A percentile compares a stretch with the other conserved stretches of the same genome.
Conservation (phyloP, 1,140 invertebrate species). For the Leptinotarsa texana region DNA sequence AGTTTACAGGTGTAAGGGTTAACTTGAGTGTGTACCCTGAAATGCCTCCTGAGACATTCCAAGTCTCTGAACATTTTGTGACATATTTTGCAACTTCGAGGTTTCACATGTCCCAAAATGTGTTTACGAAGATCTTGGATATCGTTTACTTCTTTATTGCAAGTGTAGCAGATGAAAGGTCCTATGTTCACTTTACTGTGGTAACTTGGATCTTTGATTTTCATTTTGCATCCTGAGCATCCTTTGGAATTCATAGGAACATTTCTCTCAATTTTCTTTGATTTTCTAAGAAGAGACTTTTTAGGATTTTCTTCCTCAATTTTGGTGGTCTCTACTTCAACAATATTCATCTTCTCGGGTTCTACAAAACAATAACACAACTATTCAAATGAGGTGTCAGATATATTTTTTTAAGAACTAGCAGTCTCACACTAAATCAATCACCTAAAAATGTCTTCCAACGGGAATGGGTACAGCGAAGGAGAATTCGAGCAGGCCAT, state of each 20-base stretch:
- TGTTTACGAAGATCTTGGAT: conserved; percentile 15
- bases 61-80: conserved; percentile 15
- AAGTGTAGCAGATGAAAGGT: conserved; percentile 13
- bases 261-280: neutral
- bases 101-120: neutral
- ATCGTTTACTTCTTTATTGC: conserved; percentile 10
- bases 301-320: neutral
- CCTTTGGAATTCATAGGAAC: neutral
- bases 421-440: too few species aligned
- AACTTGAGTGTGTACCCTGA: conserved; percentile 9
- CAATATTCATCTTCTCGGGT: neutral
- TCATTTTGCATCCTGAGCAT: conserved; percentile 11
- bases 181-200: conserved; percentile 15
- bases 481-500: too few species aligned
- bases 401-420: neutral
- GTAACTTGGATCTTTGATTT: conserved; percentile 4
- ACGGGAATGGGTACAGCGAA: too few species aligned
- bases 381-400: neutral
- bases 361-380: neutral
- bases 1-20: conserved; percentile 10
- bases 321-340: neutral
- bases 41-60: conserved; percentile 6
- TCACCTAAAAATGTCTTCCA: too few species aligned
- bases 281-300: conserved; percentile 1
- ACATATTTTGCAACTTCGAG: conserved; percentile 15